Evolutionary conservation across 2,888 invertebrate species (phyloP).

Genomic region (Beris morrisii): DNA sequence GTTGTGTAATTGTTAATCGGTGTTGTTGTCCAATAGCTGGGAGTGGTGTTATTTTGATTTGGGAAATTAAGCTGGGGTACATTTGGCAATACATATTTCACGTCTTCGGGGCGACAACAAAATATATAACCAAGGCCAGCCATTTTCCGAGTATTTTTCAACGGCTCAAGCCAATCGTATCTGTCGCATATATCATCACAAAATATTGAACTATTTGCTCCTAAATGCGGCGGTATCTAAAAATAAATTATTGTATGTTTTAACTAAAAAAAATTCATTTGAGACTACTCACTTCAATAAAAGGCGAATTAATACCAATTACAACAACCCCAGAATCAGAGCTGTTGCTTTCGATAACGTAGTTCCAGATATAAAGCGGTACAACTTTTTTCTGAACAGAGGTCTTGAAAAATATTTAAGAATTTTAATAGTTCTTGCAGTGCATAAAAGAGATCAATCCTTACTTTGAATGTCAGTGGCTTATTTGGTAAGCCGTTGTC

Average conservation of each 20-base stretch:
- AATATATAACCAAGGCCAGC: background rate
- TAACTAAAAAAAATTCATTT: too few relatives aligned
- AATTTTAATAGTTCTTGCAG: too few relatives aligned
- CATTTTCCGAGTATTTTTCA: background rate
- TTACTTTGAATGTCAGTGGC: background rate
- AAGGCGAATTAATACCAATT: constrained; percentile 4
- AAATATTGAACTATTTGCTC: background rate
- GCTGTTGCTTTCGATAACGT: background rate
- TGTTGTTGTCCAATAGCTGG: too few relatives aligned
- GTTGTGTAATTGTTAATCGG: too few relatives aligned
- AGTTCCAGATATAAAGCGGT: constrained; percentile 6
- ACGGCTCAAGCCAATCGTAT: background rate
- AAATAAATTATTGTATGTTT: too few relatives aligned
- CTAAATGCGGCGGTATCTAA: too few relatives aligned
- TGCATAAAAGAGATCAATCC: too few relatives aligned
- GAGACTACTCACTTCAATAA: background rate
- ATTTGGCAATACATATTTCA: background rate
- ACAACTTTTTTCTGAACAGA: background rate
- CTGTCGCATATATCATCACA: background rate
- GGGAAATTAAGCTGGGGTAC: background rate
- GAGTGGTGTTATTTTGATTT: too few relatives aligned
- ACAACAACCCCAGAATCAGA: background rate
- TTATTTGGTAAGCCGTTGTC: background rate
- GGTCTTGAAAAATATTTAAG: too few relatives aligned
- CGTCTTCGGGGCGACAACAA: constrained; percentile 1